Evolutionary conservation across 2,888 invertebrate species (phyloP).

Genomic region (Oligia fasciuncula): DNA sequence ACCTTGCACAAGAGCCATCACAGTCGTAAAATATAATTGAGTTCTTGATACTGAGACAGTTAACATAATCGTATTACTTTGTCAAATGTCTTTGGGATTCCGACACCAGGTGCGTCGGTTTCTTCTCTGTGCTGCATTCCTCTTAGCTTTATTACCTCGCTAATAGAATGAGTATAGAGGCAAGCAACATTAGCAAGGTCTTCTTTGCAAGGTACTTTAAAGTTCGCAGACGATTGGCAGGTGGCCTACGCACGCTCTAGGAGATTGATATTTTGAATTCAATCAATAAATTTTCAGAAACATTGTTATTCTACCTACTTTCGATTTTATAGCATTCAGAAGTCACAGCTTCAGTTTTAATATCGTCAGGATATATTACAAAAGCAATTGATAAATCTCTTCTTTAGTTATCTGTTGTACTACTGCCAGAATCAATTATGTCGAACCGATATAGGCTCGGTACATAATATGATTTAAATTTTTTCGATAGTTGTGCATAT

Average conservation of each 20-base stretch:
- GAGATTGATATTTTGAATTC: conserved; percentile 31
- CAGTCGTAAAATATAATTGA: conserved; percentile 24
- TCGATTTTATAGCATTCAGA: not conserved
- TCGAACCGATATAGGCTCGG: too few relatives aligned
- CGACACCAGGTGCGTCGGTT: conserved; percentile 39
- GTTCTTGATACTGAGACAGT: conserved; percentile 27
- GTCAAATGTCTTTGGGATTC: conserved; percentile 23
- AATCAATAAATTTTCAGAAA: conserved; percentile 16
- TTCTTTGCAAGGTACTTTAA: conserved; percentile 56
- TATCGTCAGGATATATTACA: not conserved
- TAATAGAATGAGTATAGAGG: conserved; percentile 50
- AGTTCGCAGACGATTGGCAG: conserved; percentile 55
- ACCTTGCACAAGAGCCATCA: conserved; percentile 15
- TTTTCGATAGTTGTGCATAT: not conserved
- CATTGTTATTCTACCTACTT: not conserved
- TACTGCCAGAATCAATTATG: not conserved
- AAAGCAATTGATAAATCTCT: not conserved
- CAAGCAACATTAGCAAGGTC: conserved; percentile 57
- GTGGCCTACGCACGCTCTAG: conserved; percentile 48
- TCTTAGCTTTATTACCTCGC: conserved; percentile 40
- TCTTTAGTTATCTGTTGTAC: not conserved
- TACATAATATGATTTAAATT: not conserved
- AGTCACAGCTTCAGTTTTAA: not conserved
- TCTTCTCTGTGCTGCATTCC: conserved; percentile 24
- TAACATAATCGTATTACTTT: conserved; percentile 49